A percentile compares a stretch with the other conserved stretches of the same genome.
Evolutionary conservation across 2,888 invertebrate species (phyloP).

Genomic region (Opisthograptis luteolata): DNA sequence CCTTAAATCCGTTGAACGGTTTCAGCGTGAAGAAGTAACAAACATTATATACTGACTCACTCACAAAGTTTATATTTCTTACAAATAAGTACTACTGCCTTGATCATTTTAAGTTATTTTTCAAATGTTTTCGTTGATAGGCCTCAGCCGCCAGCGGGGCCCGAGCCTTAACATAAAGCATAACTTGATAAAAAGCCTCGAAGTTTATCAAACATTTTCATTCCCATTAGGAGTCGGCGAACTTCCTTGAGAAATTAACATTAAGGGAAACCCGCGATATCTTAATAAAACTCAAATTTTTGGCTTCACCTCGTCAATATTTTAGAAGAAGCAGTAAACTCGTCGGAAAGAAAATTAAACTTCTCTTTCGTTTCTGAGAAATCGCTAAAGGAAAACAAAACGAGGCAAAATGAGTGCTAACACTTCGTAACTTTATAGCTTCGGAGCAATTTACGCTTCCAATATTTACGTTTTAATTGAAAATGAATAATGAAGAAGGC

Average conservation of each 20-base stretch:
- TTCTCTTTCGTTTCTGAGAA: constrained; percentile 38
- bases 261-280: constrained; percentile 30
- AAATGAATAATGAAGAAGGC: constrained; percentile 35
- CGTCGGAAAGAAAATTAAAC: constrained; percentile 50
- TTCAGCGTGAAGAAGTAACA: too few species aligned
- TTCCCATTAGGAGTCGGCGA: constrained; percentile 33
- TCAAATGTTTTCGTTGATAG: too few species aligned
- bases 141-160: too few species aligned
- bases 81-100: too few species aligned
- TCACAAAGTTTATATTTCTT: too few species aligned
- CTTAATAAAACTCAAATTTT: constrained; percentile 46
- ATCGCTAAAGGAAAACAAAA: constrained; percentile 47
- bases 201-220: constrained; percentile 34
- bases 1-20: too few species aligned
- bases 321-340: constrained; percentile 45
- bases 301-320: constrained; percentile 47
- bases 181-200: constrained; percentile 26
- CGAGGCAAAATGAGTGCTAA: constrained; percentile 44
- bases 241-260: constrained; percentile 38
- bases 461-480: constrained; percentile 38
- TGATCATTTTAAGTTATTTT: too few species aligned
- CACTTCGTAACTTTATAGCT: constrained; percentile 43
- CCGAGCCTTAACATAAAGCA: constrained; percentile 11
- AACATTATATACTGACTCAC: too few species aligned
- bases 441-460: constrained; percentile 35